A percentile compares a stretch with the other conserved stretches of the same genome.
These are phyloP conservation scores for Hylomyscus alleni DNA, from an alignment of 2,797 vertebrate genomes.

Conservation along the genomic window DNA sequence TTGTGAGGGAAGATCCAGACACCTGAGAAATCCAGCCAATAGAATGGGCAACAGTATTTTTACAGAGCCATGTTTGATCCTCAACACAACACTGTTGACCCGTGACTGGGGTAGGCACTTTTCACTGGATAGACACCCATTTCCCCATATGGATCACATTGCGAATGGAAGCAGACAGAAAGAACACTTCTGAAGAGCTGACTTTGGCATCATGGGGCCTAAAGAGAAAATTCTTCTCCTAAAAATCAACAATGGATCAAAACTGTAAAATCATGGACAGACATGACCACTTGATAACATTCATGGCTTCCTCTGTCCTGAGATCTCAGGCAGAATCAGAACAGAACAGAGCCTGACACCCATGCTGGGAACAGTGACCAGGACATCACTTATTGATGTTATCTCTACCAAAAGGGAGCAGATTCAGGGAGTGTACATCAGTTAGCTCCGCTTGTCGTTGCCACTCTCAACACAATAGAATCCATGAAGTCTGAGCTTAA, in stretches of 20 bases:
- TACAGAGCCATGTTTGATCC: background rate
- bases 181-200: background rate
- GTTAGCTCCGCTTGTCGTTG: background rate
- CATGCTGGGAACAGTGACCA: background rate
- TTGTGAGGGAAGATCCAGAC: background rate
- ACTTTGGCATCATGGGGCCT: background rate
- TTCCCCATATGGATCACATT: background rate
- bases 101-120: slow-evolving; percentile 32
- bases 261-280: slow-evolving; percentile 39
- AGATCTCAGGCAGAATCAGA: slow-evolving; percentile 41
- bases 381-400: slow-evolving; percentile 4
- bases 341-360: background rate
- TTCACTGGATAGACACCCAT: background rate
- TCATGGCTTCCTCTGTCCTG: slow-evolving; percentile 47
- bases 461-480: slow-evolving; percentile 25
- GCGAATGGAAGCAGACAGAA: background rate
- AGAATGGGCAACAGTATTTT: background rate
- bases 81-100: background rate
- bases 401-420: background rate
- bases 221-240: background rate
- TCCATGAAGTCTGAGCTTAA: background rate
- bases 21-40: background rate
- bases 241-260: slow-evolving; percentile 45
- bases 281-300: background rate
- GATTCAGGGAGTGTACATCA: background rate